Conservation (phyloP, 2,797 vertebrate species). For the Triplophysa yarkandensis region DNA sequence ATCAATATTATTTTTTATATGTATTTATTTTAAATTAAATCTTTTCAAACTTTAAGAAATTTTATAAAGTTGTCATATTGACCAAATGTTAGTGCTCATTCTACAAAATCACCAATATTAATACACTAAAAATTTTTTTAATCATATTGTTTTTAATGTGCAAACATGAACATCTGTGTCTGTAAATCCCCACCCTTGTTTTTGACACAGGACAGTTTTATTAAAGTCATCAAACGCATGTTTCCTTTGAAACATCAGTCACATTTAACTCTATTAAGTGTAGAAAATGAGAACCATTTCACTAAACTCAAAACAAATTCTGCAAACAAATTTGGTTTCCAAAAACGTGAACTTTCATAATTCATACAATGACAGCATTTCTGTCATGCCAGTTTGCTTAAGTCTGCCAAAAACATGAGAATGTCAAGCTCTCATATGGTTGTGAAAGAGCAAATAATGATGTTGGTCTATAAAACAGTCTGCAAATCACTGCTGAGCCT, state of each 20-base stretch:
- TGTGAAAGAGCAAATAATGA: not conserved
- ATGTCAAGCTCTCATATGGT: not conserved
- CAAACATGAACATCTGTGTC: conserved; percentile 1
- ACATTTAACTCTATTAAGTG: not conserved
- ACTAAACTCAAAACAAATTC: not conserved
- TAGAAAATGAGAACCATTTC: conserved; percentile 8
- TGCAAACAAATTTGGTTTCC: not conserved
- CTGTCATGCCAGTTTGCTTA: not conserved
- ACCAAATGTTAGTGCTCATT: too few relatives aligned
- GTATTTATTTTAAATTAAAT: not conserved
- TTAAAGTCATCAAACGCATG: not conserved
- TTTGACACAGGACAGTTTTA: not conserved
- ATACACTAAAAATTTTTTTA: not conserved
- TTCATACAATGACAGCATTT: not conserved
- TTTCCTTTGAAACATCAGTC: not conserved
- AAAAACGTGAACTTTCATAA: not conserved
- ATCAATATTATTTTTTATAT: too few relatives aligned
- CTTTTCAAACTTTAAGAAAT: not conserved
- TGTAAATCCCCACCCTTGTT: not conserved
- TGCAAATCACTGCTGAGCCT: not conserved
- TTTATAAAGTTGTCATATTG: too few relatives aligned
- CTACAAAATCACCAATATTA: not conserved
- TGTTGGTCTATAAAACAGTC: conserved; percentile 11
- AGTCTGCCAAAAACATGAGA: not conserved
- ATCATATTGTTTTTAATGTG: not conserved